Percentiles rank a stretch among this genome's conserved stretches.
phyloP scores from a whole-genome alignment of 2,113 vertebrate species.

The Suricata suricatta region DNA sequence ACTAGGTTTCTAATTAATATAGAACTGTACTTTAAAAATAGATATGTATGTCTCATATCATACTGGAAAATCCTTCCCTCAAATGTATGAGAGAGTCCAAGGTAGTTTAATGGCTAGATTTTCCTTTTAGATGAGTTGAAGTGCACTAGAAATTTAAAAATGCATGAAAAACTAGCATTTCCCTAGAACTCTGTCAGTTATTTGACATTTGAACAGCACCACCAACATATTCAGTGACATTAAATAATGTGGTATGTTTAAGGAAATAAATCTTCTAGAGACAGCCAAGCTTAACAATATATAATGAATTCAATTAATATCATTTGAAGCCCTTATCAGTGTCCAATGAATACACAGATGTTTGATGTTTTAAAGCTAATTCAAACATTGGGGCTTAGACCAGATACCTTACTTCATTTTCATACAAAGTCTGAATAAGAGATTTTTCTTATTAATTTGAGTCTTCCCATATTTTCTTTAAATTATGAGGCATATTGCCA shows the following conservation, averaged over 20 bases:
- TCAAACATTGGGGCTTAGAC: neutral
- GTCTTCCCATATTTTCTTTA: neutral
- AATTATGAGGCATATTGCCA: neutral
- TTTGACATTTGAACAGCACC: neutral
- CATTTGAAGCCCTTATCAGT: neutral
- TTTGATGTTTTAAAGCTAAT: constrained; percentile 12
- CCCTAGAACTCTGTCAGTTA: neutral
- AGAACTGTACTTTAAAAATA: neutral
- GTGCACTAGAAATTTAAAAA: neutral
- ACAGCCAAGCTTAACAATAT: neutral
- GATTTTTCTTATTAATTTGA: neutral
- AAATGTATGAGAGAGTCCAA: neutral
- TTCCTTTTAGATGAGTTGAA: constrained; percentile 16
- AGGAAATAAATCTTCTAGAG: constrained; percentile 26
- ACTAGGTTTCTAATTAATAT: neutral
- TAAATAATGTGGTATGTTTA: constrained; percentile 6
- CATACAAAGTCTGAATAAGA: neutral
- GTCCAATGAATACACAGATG: neutral
- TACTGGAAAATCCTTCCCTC: neutral
- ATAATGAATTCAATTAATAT: neutral
- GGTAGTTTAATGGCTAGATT: neutral
- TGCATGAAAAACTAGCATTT: neutral
- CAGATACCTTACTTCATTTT: neutral
- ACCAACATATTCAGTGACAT: constrained; percentile 28
- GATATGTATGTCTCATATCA: neutral